Evolutionary conservation across 2,888 invertebrate species (phyloP).

Genomic region (Nemotelus nigrinus): DNA sequence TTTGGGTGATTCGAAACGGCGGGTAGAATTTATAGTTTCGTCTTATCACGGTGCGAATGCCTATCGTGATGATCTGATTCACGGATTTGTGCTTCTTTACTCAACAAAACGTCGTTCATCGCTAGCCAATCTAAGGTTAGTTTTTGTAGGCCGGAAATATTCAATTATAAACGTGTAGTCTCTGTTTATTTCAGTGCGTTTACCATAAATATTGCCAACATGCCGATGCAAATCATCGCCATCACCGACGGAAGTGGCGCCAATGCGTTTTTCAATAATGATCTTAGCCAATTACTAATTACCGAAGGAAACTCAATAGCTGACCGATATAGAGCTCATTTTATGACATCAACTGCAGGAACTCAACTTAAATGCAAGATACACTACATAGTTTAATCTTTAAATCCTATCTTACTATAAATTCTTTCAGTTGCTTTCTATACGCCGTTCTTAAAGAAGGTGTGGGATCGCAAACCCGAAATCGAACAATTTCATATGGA

Average conservation of each 20-base stretch:
- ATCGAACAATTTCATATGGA: constrained; percentile 93
- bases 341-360: constrained; percentile 88
- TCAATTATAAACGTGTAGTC: not conserved
- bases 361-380: constrained; percentile 84
- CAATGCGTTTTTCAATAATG: constrained; percentile 89
- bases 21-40: constrained; percentile 89
- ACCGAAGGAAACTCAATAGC: constrained; percentile 94
- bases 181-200: constrained; percentile 75
- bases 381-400: not conserved
- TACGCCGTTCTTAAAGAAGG: constrained; percentile 95
- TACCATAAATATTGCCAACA: constrained; percentile 90
- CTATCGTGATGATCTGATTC: constrained; percentile 90
- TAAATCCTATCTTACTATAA: constrained; percentile 2
- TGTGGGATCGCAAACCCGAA: constrained; percentile 95
- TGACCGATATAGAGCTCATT: constrained; percentile 88
- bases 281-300: constrained; percentile 87
- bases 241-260: constrained; percentile 91
- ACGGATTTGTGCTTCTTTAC: constrained; percentile 94
- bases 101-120: constrained; percentile 95
- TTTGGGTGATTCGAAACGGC: constrained; percentile 88
- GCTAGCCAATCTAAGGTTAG: constrained; percentile 87
- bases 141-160: constrained; percentile 51
- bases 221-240: constrained; percentile 93
- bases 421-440: constrained; percentile 83
- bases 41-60: constrained; percentile 95